These are phyloP conservation scores for Geotria australis DNA, from an alignment of 2,797 vertebrate genomes.

Conservation along the genomic window DNA sequence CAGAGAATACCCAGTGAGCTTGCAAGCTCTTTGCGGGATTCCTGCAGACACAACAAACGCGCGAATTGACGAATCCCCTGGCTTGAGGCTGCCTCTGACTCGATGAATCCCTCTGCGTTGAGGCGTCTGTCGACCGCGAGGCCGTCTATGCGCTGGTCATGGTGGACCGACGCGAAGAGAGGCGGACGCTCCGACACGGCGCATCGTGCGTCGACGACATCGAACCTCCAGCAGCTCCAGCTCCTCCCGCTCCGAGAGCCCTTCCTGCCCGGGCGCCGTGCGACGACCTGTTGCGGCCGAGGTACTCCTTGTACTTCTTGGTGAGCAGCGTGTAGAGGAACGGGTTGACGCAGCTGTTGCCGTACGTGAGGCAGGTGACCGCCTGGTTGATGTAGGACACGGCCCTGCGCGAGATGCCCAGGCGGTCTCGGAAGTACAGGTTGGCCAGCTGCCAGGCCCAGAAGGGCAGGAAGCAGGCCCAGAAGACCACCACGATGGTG, in stretches of 20 bases:
- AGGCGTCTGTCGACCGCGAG: not conserved
- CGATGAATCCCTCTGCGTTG: not conserved
- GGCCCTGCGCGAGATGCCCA: slow-evolving; percentile 12
- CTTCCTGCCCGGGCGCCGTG: slow-evolving; percentile 3
- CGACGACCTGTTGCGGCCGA: not conserved
- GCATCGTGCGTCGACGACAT: slow-evolving; percentile 4
- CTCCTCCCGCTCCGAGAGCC: slow-evolving; percentile 7
- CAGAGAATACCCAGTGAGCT: too few relatives aligned
- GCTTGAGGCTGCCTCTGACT: not conserved
- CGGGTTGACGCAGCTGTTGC: slow-evolving; percentile 45
- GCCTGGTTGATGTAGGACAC: slow-evolving; percentile 41
- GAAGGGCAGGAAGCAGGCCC: slow-evolving; percentile 47
- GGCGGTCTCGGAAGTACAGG: slow-evolving; percentile 15
- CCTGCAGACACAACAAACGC: too few relatives aligned
- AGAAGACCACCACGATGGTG: slow-evolving; percentile 26
- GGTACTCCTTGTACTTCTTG: slow-evolving; percentile 14
- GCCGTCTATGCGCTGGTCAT: too few relatives aligned
- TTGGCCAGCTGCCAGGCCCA: slow-evolving; percentile 43
- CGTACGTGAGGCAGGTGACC: slow-evolving; percentile 41
- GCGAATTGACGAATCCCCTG: too few relatives aligned
- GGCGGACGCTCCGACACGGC: slow-evolving; percentile 4
- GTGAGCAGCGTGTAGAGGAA: slow-evolving; percentile 39
- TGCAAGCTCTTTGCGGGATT: too few relatives aligned
- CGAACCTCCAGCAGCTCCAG: slow-evolving; percentile 4
- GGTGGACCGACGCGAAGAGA: not conserved